Conservation (phyloP, 1,140 invertebrate genomes). For the Paraescarpia echinospica region DNA sequence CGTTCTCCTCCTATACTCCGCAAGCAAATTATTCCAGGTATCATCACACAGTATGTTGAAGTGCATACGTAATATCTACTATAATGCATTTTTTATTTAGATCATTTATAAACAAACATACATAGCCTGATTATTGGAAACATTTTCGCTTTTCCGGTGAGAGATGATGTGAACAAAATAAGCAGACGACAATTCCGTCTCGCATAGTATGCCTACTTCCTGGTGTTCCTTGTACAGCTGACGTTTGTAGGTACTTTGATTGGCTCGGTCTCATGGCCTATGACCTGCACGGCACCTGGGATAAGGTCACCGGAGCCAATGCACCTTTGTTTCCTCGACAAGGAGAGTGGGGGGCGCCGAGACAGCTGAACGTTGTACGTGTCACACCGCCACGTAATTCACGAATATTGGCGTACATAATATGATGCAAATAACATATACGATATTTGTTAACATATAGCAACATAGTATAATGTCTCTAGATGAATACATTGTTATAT, state of each 20-base stretch:
- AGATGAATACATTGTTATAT: no score
- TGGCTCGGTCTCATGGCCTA: conserved; percentile 95
- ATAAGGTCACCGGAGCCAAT: conserved; percentile 71
- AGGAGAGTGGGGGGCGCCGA: conserved; percentile 7
- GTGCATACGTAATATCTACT: no score
- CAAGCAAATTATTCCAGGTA: no score
- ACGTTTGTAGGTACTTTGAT: conserved; percentile 70
- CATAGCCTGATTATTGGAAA: background rate
- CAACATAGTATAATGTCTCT: no score
- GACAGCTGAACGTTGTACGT: conserved; percentile 36
- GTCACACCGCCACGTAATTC: no score
- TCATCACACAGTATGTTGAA: no score
- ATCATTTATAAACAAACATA: background rate
- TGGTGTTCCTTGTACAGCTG: background rate
- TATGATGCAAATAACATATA: no score
- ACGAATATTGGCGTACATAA: no score
- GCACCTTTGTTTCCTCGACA: conserved; percentile 76
- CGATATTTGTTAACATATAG: no score
- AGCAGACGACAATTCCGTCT: background rate
- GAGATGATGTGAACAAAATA: background rate
- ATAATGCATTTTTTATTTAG: no score
- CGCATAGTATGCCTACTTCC: background rate
- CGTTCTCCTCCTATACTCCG: no score
- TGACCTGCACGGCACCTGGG: conserved; percentile 92
- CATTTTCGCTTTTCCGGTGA: background rate